Evolutionary conservation across 2,113 vertebrate species (phyloP), one percentile per base, ranked within the genome.

Genomic region (Psettodes erumei): DNA sequence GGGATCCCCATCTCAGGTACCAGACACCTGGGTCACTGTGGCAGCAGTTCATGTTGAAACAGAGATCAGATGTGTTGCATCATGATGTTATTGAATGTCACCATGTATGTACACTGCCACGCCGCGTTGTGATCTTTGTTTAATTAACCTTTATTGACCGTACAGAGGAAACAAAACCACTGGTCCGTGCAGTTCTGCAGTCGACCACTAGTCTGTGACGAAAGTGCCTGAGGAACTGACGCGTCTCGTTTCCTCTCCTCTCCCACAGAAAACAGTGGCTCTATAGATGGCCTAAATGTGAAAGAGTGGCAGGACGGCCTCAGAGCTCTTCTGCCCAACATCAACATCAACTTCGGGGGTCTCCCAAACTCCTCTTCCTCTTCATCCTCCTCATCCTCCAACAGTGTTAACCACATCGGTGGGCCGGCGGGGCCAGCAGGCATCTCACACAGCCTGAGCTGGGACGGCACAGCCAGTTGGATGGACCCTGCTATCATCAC

Each of bases 261-360:
- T 93, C 93, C 93, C 93, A 91, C 94, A 98, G 98, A 99, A 95
- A 97, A 96, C 95, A 97, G 96, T 90, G 94, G 96, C 95, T 98
- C 96, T 95, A 94, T 96, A 96, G 97, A 98, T 81, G 97, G 96
- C 95, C 95, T 99, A 96, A 98, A 97, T 95, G 94, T 99, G 94
- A 99, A 99, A 96, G 97, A 99, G 94, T 99, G 98, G 98, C 98
- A 99, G 95, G 98, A 99, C 87, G 97, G 98, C 90, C 95, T 99
- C 82, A 96, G 97, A 95, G 98, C 98, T 90, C 98, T 99, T 92
- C 94, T 99, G 92, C 98, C 98, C 92, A 99, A 99, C 95, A 99
- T 99, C 94, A 99, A 99, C 95, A 99, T 99, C 95, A 99, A 96
- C 95, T 99, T 99, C 90, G 98, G 97, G 94, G 98, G 97, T 92